phyloP scores from a whole-genome alignment of 2,797 vertebrate genomes.

The Pseudomugil tenellus region DNA sequence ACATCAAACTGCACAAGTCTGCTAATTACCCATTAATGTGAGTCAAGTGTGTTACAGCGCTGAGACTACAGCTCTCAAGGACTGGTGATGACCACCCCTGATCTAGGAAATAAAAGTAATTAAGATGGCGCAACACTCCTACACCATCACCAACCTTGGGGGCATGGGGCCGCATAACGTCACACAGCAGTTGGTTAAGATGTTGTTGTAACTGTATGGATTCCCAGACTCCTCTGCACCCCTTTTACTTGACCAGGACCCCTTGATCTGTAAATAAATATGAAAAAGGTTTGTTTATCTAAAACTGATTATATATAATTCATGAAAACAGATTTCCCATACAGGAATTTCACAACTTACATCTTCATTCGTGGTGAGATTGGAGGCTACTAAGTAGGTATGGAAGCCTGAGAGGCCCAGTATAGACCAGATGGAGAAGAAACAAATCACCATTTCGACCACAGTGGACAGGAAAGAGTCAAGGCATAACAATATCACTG shows the following conservation, averaged over 20 bases:
- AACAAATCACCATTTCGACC: slow-evolving; percentile 94
- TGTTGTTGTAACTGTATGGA: slow-evolving; percentile 94
- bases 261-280: slow-evolving; percentile 88
- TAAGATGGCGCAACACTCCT: not conserved
- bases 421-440: slow-evolving; percentile 98
- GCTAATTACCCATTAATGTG: no score
- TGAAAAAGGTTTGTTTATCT: not conserved
- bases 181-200: slow-evolving; percentile 92
- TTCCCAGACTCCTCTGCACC: slow-evolving; percentile 89
- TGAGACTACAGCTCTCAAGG: no score
- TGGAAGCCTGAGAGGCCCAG: slow-evolving; percentile 98
- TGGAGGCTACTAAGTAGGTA: slow-evolving; percentile 97
- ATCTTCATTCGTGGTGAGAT: slow-evolving; percentile 97
- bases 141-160: slow-evolving; percentile 87
- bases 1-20: no score
- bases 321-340: not conserved
- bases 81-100: no score
- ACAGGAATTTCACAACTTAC: slow-evolving; percentile 79
- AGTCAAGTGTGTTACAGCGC: no score
- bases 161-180: slow-evolving; percentile 94
- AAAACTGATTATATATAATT: not conserved
- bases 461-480: slow-evolving; percentile 83
- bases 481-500: slow-evolving; percentile 76
- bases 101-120: not conserved
- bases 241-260: slow-evolving; percentile 94